Percentiles rank a stretch among this genome's conserved stretches.
These are phyloP conservation scores for Halocynthia aurantium DNA, from an alignment of 23 tunicate genomes.

Conservation along the genomic window DNA sequence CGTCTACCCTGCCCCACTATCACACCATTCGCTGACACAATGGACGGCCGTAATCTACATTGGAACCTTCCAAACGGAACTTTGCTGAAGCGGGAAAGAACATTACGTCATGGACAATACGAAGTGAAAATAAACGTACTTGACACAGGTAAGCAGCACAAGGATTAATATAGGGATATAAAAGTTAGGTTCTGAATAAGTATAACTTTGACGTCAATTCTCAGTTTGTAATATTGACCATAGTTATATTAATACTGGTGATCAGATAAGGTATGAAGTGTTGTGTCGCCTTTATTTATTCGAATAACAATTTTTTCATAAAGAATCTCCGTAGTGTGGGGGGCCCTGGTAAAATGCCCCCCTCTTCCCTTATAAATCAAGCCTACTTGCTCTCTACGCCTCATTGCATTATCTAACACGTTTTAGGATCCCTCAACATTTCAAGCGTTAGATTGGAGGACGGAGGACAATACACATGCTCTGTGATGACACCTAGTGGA, in stretches of 20 bases:
- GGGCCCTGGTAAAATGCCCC: too few relatives aligned
- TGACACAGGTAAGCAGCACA: constrained; percentile 45
- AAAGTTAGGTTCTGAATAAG: too few relatives aligned
- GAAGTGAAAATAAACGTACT: constrained; percentile 39
- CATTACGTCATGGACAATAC: constrained; percentile 28
- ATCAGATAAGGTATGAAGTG: too few relatives aligned
- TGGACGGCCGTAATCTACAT: constrained; percentile 10
- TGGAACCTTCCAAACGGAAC: constrained; percentile 67
- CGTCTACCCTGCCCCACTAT: constrained; percentile 62
- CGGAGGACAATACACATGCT: constrained; percentile 67
- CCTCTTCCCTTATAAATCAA: too few relatives aligned
- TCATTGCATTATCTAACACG: neutral
- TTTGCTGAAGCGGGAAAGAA: neutral
- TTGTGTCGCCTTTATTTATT: too few relatives aligned
- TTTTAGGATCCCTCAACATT: constrained; percentile 67
- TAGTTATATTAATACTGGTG: too few relatives aligned
- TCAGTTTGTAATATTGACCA: too few relatives aligned
- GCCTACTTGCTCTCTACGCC: too few relatives aligned
- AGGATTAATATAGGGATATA: too few relatives aligned
- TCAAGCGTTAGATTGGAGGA: constrained; percentile 53
- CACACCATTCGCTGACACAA: constrained; percentile 7
- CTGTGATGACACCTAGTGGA: constrained; percentile 22
- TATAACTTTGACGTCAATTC: too few relatives aligned
- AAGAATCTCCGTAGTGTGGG: too few relatives aligned
- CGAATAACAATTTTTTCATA: too few relatives aligned